Percentiles rank a stretch among this genome's conserved stretches.
These are phyloP conservation scores for Simalia tracyae DNA, from an alignment of 2,797 vertebrate genomes.

Conservation along the genomic window DNA sequence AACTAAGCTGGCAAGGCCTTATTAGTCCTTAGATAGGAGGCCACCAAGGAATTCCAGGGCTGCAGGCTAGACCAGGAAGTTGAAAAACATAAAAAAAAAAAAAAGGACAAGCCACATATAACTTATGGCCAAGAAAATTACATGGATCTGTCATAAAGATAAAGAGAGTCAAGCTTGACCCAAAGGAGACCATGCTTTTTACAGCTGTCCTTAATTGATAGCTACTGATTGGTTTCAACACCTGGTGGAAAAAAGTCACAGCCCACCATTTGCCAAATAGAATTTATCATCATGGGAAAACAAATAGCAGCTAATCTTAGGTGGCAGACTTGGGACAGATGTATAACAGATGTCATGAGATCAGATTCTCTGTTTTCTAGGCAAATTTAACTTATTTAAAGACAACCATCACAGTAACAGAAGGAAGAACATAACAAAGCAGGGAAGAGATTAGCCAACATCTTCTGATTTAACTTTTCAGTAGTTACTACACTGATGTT, in stretches of 20 bases:
- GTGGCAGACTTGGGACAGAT: neutral
- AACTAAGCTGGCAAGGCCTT: neutral
- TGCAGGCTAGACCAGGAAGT: neutral
- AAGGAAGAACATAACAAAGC: neutral
- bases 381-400: neutral
- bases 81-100: neutral
- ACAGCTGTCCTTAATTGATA: neutral
- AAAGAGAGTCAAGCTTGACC: neutral
- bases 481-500: neutral
- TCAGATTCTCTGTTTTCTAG: neutral
- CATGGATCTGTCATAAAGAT: neutral
- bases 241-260: neutral
- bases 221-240: neutral
- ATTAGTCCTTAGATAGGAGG: neutral
- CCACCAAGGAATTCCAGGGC: neutral
- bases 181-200: neutral
- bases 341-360: neutral
- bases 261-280: neutral
- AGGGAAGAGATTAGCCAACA: neutral
- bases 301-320: neutral
- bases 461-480: neutral
- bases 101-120: neutral
- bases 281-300: neutral
- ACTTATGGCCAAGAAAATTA: neutral
- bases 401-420: neutral